Percentiles rank a stretch among this genome's conserved stretches.
Conservation (phyloP, 1,140 invertebrate genomes). For the Trichonephila clavata region DNA sequence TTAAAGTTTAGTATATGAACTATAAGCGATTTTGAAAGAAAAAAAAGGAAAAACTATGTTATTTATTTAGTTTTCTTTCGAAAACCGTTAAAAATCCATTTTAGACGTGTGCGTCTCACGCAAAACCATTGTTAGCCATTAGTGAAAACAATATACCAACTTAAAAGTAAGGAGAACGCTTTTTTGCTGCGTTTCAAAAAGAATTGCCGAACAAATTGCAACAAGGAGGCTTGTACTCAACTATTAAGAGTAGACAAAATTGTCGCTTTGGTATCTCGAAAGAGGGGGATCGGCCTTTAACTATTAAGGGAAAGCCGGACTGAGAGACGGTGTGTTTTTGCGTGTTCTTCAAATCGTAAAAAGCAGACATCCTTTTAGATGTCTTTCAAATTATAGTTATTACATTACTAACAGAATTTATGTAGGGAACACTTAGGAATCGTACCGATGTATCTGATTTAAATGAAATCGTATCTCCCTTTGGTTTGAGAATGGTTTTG, state of each 20-base stretch:
- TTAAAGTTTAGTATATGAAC: not conserved
- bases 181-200: not conserved
- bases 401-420: not conserved
- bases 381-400: constrained; percentile 58
- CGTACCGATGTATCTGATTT: too few relatives aligned
- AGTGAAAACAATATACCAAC: not conserved
- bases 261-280: constrained; percentile 23
- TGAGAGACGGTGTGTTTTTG: not conserved
- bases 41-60: not conserved
- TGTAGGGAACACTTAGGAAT: too few relatives aligned
- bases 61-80: not conserved
- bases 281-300: constrained; percentile 38
- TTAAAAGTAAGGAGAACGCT: not conserved
- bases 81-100: constrained; percentile 32
- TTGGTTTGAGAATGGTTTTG: too few relatives aligned
- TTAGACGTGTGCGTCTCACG: not conserved
- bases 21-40: not conserved
- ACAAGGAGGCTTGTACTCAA: constrained; percentile 13
- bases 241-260: constrained; percentile 52
- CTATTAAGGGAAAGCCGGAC: constrained; percentile 14
- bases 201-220: constrained; percentile 44
- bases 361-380: constrained; percentile 21
- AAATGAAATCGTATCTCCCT: too few relatives aligned
- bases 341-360: constrained; percentile 43
- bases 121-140: constrained; percentile 29